Percentiles rank a stretch among this genome's conserved stretches.
These are phyloP conservation scores for Falco rusticolus DNA, from an alignment of 2,797 vertebrate species.

Conservation along the genomic window DNA sequence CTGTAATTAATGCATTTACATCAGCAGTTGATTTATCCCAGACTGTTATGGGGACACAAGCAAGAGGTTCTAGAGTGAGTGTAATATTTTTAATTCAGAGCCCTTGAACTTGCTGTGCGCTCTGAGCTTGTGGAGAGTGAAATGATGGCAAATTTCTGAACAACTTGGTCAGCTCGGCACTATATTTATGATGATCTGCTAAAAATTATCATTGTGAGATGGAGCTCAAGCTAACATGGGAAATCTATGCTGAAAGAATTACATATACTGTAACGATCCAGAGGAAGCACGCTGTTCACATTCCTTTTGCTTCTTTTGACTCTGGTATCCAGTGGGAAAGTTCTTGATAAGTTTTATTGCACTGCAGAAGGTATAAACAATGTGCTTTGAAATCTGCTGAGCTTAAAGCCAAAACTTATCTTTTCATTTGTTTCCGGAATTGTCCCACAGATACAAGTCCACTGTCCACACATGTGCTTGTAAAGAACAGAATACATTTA, in stretches of 20 bases:
- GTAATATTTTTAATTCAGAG: slow-evolving; percentile 18
- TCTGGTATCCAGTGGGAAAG: slow-evolving; percentile 38
- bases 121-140: background rate
- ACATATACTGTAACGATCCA: background rate
- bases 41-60: background rate
- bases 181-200: background rate
- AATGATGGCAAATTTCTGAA: slow-evolving; percentile 1
- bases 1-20: background rate
- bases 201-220: background rate
- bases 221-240: background rate
- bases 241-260: slow-evolving; percentile 34
- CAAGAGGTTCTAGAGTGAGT: background rate
- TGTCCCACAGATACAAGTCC: slow-evolving; percentile 11
- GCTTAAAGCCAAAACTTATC: slow-evolving; percentile 14
- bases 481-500: background rate
- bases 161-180: background rate
- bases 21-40: background rate
- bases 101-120: background rate
- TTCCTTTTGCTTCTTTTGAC: slow-evolving; percentile 42
- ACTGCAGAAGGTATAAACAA: slow-evolving; percentile 39
- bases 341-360: slow-evolving; percentile 56
- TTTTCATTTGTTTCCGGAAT: slow-evolving; percentile 33
- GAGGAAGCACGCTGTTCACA: slow-evolving; percentile 40
- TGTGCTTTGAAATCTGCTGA: slow-evolving; percentile 27
- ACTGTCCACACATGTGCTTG: background rate